phyloP scores from a whole-genome alignment of 2,797 vertebrate genomes.

The Pseudomugil gertrudae region DNA sequence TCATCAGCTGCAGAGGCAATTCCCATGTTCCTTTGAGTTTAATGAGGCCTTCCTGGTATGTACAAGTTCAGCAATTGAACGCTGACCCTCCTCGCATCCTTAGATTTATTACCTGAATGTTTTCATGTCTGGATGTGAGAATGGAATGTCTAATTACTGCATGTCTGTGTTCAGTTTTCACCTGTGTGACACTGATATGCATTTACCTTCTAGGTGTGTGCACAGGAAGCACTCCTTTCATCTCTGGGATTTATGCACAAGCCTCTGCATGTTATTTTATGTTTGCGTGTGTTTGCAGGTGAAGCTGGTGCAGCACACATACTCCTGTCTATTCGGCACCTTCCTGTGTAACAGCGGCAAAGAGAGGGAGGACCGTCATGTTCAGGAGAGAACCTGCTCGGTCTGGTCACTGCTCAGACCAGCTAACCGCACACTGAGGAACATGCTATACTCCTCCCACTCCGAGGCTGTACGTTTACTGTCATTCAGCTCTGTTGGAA shows the following conservation, averaged over 20 bases:
- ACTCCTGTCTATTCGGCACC: slow-evolving; percentile 98
- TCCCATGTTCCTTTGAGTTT: slow-evolving; percentile 99
- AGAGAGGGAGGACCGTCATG: slow-evolving; percentile 92
- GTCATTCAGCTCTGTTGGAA: not conserved
- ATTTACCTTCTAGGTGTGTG: slow-evolving; percentile 10
- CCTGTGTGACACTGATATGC: slow-evolving; percentile 1
- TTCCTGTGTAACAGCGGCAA: slow-evolving; percentile 98
- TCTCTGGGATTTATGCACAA: slow-evolving; percentile 24
- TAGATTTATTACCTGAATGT: not conserved
- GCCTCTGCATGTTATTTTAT: slow-evolving; percentile 25
- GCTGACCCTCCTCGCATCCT: not conserved
- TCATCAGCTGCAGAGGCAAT: slow-evolving; percentile 98
- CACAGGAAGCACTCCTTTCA: not conserved
- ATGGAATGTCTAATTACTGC: not conserved
- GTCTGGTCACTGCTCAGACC: slow-evolving; percentile 95
- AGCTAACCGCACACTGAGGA: slow-evolving; percentile 93
- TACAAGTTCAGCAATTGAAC: not conserved
- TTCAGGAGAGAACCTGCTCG: slow-evolving; percentile 95
- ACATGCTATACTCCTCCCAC: slow-evolving; percentile 96
- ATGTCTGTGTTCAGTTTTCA: not conserved
- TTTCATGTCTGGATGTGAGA: not conserved
- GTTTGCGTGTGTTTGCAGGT: slow-evolving; percentile 81
- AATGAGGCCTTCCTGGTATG: slow-evolving; percentile 98
- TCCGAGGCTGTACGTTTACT: slow-evolving; percentile 90
- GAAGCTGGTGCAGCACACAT: slow-evolving; percentile 97